Evolutionary conservation across 2,113 vertebrate species (phyloP).

Genomic region (Salvelinus alpinus): DNA sequence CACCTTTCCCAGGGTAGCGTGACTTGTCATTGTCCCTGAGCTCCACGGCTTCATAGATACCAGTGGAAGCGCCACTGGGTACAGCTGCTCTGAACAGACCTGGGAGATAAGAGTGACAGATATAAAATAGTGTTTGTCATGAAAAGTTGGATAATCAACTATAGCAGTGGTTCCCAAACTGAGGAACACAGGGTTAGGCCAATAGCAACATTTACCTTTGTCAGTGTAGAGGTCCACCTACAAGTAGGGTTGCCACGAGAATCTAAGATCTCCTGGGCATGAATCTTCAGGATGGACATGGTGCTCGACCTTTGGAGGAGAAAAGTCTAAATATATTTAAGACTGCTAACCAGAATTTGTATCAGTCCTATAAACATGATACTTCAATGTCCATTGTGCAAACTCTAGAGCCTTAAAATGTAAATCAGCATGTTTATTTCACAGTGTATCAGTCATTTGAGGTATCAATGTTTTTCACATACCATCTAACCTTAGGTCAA

Average conservation of each 20-base stretch:
- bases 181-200: no score
- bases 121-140: no score
- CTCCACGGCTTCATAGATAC: conserved; percentile 95
- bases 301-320: conserved; percentile 52
- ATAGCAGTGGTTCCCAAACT: no score
- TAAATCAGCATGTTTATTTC: no score
- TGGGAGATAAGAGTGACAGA: conserved; percentile 45
- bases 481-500: no score
- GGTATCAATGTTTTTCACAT: no score
- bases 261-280: conserved; percentile 84
- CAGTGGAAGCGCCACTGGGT: conserved; percentile 94
- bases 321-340: neutral
- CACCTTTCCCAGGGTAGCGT: conserved; percentile 92
- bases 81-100: conserved; percentile 94
- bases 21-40: conserved; percentile 96
- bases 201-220: conserved; percentile 69
- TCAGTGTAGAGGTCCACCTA: conserved; percentile 83
- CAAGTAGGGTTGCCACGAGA: conserved; percentile 87
- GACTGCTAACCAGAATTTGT: no score
- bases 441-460: no score
- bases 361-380: neutral
- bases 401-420: no score
- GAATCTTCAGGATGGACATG: conserved; percentile 82
- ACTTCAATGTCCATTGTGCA: no score
- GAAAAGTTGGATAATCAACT: no score